Base-by-base conservation (phyloP, 2,797 vertebrate genomes). In the Martes flavigula region DNA sequence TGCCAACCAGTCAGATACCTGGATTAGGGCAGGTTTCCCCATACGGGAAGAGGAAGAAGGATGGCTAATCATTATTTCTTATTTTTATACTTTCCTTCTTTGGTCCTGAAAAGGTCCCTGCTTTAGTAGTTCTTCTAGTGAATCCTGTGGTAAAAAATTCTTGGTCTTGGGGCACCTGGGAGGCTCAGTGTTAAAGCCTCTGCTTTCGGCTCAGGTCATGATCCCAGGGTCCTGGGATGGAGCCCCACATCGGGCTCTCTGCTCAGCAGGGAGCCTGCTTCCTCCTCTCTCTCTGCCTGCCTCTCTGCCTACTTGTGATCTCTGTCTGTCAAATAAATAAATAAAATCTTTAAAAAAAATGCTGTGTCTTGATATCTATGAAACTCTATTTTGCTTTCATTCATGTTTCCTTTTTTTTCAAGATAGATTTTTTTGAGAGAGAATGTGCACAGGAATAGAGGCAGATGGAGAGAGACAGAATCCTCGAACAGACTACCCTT, bases 11-110 rank as follows among this genome's bases (percentile, higher is more conserved):
- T 88, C 38, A 88, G 38, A 38, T 60, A 75, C 60, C 5, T 88
- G 18, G 48, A 88, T 75, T 30, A 46, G 51, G 27, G 54, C 38
- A 87, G 38, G 18, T 14, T n/a, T 60, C 38, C 48, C 54, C 38
- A 62, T 46, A 35, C 48, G 21, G 32, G 56, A 89, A 62, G 30
- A 89, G 21, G 54, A 43, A 87, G 85, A 73, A 60, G 20, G 54
- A 72, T 60, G 38, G 35, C 86, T 88, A 40, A 58, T 5, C 35
- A 58, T 75, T 73, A 73, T 73, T 73, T 87, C 11, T 87, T 87
- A 73, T 73, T 73, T 35, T 51, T 73, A 73, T 43, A 43, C 27
- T 87, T 72, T 40, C 35, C 51, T 72, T 87, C 25, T 56, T 43
- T 43, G 85, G 46, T 87, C 17, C 43, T 58, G n/a, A 54, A 40